These are phyloP conservation scores for Lepidurus arcticus DNA, from an alignment of 1,140 invertebrate species.

Conservation along the genomic window DNA sequence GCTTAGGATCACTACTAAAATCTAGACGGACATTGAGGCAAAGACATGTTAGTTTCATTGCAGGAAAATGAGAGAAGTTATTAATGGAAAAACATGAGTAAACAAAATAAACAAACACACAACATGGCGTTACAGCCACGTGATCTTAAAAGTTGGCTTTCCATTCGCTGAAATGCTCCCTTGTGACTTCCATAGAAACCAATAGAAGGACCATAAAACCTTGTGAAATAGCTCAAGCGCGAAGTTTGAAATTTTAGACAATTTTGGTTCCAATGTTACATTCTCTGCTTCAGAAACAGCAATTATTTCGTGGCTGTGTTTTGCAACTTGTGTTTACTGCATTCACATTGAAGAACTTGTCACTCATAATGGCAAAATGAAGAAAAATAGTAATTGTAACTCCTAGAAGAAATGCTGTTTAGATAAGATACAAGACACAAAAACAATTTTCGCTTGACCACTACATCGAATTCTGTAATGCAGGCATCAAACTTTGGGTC, in stretches of 20 bases:
- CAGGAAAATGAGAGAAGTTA: background rate
- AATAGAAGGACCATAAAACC: too few species aligned
- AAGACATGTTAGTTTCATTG: background rate
- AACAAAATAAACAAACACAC: constrained; percentile 11
- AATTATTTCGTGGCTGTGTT: background rate
- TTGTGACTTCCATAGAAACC: background rate
- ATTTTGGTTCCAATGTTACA: too few species aligned
- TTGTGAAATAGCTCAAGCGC: too few species aligned
- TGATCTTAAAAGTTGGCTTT: background rate
- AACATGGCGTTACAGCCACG: background rate
- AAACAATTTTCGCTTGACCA: background rate
- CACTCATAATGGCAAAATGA: background rate
- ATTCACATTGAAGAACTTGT: background rate
- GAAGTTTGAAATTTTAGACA: too few species aligned
- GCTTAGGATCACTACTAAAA: background rate
- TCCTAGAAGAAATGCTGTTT: background rate
- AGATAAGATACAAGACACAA: background rate
- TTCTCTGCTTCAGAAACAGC: background rate
- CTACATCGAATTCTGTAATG: constrained; percentile 24
- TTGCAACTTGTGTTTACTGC: background rate
- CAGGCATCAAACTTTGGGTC: constrained; percentile 47
- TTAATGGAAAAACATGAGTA: background rate
- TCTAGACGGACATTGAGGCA: background rate
- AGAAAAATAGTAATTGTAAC: background rate
- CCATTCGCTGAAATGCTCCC: background rate